Conservation (phyloP, 2,888 invertebrate species). For the Drosophila atroscutellata region DNA sequence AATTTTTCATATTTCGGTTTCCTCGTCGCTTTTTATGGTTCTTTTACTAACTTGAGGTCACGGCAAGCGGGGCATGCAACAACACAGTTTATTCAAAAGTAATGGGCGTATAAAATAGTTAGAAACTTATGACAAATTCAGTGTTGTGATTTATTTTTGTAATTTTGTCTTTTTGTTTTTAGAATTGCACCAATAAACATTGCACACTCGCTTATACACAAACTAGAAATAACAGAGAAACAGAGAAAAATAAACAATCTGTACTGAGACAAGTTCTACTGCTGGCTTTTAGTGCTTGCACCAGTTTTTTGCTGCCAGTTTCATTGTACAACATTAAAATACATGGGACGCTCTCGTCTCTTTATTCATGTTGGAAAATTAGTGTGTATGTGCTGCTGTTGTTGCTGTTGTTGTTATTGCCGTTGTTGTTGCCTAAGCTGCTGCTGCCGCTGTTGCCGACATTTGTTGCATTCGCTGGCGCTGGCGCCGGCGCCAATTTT, state of each 20-base stretch:
- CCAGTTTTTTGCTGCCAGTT: slow-evolving; percentile 20
- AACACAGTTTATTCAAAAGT: slow-evolving; percentile 8
- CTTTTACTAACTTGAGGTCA: slow-evolving; percentile 25
- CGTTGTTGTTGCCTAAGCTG: slow-evolving; percentile 14
- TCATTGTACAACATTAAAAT: slow-evolving; percentile 57
- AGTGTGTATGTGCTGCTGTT: slow-evolving; percentile 78
- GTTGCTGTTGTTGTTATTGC: slow-evolving; percentile 22
- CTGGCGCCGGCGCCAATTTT: slow-evolving; percentile 7
- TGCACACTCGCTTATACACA: slow-evolving; percentile 34
- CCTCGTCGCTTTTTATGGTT: background rate
- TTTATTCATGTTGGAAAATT: slow-evolving; percentile 81
- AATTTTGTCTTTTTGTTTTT: background rate
- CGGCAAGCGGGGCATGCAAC: slow-evolving; percentile 27
- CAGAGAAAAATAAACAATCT: slow-evolving; percentile 39
- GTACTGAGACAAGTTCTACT: slow-evolving; percentile 20
- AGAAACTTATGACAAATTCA: slow-evolving; percentile 28
- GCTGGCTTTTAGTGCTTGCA: background rate
- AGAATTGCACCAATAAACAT: slow-evolving; percentile 28
- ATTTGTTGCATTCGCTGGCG: slow-evolving; percentile 1
- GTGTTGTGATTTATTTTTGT: slow-evolving; percentile 20
- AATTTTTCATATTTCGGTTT: slow-evolving; percentile 14
- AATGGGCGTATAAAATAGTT: background rate
- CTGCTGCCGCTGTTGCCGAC: background rate
- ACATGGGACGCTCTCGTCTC: slow-evolving; percentile 3
- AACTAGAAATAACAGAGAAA: background rate